Evolutionary conservation across 2,113 vertebrate genomes (phyloP).

Genomic region (Saguinus midas): DNA sequence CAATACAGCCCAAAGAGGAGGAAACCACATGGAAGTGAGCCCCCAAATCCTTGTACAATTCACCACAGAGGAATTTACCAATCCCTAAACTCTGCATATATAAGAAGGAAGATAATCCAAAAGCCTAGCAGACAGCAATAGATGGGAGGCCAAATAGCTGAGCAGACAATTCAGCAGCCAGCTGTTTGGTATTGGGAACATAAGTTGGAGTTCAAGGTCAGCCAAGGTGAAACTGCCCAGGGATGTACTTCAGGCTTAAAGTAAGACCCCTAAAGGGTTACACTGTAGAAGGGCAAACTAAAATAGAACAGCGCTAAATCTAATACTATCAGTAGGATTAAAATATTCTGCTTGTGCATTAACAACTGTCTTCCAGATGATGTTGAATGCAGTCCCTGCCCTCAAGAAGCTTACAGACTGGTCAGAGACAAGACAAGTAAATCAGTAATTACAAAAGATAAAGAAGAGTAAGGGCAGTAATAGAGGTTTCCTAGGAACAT

Average conservation of each 20-base stretch:
- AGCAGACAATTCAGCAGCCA: not conserved
- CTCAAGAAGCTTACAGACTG: not conserved
- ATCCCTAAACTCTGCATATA: not conserved
- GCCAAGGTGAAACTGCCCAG: not conserved
- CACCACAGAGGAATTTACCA: not conserved
- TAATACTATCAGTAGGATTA: conserved; percentile 22
- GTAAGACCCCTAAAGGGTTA: not conserved
- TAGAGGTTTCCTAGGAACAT: not conserved
- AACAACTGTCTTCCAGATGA: not conserved
- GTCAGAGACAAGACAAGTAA: conserved; percentile 5
- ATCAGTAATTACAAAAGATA: conserved; percentile 5
- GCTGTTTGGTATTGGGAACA: not conserved
- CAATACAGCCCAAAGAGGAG: not conserved
- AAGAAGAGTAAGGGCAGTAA: not conserved
- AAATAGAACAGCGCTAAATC: not conserved
- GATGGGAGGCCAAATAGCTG: not conserved
- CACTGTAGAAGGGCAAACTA: not conserved
- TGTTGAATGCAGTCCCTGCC: not conserved
- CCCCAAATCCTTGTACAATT: not conserved
- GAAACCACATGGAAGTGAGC: not conserved
- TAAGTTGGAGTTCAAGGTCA: not conserved
- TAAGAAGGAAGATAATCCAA: not conserved
- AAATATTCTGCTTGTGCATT: conserved; percentile 26
- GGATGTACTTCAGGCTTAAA: not conserved
- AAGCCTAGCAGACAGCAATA: not conserved